Evolutionary conservation across 1,140 invertebrate genomes (phyloP).

Genomic region (Hylaeus volcanicus): DNA sequence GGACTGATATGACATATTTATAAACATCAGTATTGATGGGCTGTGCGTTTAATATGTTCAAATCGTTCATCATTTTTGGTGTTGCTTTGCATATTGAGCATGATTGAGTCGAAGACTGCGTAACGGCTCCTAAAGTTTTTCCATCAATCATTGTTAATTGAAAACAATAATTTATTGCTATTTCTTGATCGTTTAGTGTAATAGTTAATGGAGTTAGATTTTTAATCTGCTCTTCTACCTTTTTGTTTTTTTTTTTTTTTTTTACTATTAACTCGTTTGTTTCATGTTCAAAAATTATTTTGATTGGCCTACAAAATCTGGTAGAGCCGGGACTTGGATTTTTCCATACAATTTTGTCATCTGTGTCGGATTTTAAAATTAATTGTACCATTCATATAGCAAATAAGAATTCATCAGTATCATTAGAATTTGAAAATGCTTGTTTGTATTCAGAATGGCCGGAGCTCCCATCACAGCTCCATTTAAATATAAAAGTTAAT

Average conservation of each 20-base stretch:
- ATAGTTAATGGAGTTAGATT: not conserved
- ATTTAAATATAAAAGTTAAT: not conserved
- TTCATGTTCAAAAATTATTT: constrained; percentile 2
- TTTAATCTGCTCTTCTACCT: not conserved
- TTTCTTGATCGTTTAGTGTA: too few species aligned
- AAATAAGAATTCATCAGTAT: not conserved
- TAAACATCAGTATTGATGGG: not conserved
- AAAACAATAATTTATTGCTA: not conserved
- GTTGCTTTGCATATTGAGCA: not conserved
- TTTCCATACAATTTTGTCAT: not conserved
- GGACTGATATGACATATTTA: not conserved
- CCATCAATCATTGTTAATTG: not conserved
- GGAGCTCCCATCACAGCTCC: not conserved
- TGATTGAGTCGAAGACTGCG: not conserved
- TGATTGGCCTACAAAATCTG: not conserved
- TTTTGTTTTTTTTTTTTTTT: too few species aligned
- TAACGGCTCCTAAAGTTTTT: not conserved
- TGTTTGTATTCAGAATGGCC: not conserved
- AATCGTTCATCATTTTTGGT: not conserved
- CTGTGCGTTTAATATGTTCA: not conserved
- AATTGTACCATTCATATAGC: not conserved
- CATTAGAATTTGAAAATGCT: not conserved
- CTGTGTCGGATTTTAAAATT: not conserved
- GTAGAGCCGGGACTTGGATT: not conserved
- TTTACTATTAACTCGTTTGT: not conserved